Conservation (phyloP, 1,140 invertebrate species). For the Panagrolaimus sp. region DNA sequence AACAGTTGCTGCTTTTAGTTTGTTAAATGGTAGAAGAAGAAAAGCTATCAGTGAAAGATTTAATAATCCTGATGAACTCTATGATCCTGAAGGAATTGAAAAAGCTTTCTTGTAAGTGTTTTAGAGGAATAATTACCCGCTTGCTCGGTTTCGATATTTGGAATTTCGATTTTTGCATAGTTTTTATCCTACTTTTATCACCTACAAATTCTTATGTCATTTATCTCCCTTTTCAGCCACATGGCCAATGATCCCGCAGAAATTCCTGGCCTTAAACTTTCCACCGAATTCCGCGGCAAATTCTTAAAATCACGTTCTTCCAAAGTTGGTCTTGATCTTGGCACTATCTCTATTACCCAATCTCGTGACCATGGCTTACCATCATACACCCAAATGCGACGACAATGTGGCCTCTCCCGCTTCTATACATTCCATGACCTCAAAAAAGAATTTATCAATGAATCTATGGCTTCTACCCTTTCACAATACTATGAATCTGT, state of each 20-base stretch:
- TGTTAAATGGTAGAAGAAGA: conserved; percentile 19
- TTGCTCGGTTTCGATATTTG: too few relatives aligned
- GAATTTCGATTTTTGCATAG: too few relatives aligned
- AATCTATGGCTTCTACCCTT: conserved; percentile 73
- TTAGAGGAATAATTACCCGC: too few relatives aligned
- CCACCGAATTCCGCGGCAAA: conserved; percentile 34
- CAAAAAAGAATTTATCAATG: conserved; percentile 66
- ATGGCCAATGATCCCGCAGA: conserved; percentile 30
- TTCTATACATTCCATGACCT: conserved; percentile 39
- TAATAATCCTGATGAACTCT: conserved; percentile 42
- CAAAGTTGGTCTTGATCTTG: conserved; percentile 35
- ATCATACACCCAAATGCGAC: conserved; percentile 29
- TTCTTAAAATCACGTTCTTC: conserved; percentile 26
- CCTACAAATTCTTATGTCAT: not conserved
- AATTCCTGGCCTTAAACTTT: conserved; percentile 36
- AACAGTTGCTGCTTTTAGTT: conserved; percentile 37
- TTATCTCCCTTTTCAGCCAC: conserved; percentile 32
- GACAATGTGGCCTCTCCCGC: conserved; percentile 37
- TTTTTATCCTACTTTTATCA: too few relatives aligned
- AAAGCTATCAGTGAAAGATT: conserved; percentile 21
- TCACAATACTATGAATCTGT: conserved; percentile 65
- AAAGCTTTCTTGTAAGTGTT: conserved; percentile 28
- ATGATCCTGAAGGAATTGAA: conserved; percentile 32
- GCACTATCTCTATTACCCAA: conserved; percentile 35
- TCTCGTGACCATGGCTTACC: conserved; percentile 42